These are phyloP conservation scores for Shinisaurus crocodilurus DNA, from an alignment of 2,113 vertebrate genomes.

Conservation along the genomic window DNA sequence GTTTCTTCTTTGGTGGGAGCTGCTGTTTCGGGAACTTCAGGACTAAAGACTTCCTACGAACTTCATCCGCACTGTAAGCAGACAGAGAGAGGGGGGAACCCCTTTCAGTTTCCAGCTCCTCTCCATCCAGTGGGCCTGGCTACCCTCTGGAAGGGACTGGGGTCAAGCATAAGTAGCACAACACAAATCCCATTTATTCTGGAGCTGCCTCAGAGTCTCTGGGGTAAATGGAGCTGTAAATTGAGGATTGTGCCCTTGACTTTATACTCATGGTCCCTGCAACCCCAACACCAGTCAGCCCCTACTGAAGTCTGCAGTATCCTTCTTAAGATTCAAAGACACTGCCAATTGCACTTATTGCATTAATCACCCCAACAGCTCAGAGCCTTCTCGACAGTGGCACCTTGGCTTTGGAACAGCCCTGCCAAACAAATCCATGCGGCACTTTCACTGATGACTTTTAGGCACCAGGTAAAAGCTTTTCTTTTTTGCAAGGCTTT, in stretches of 20 bases:
- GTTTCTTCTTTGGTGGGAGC: conserved; percentile 96
- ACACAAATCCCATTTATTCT: neutral
- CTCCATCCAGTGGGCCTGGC: neutral
- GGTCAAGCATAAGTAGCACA: neutral
- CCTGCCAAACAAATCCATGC: neutral
- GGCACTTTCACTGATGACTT: neutral
- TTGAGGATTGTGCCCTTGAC: neutral
- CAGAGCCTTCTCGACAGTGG: neutral
- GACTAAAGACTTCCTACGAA: conserved; percentile 96
- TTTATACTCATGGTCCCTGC: neutral
- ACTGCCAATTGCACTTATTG: neutral
- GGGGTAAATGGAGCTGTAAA: neutral
- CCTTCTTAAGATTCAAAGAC: neutral
- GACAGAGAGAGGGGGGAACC: conserved; percentile 21
- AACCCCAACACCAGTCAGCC: neutral
- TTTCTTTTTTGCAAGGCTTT: neutral
- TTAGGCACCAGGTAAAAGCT: neutral
- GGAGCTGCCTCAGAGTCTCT: neutral
- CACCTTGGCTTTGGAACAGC: neutral
- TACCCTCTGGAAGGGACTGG: neutral
- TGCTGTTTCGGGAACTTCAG: conserved; percentile 99
- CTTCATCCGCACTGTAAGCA: conserved; percentile 90
- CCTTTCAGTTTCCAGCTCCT: neutral
- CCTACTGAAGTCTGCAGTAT: neutral
- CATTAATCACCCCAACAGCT: neutral